These are phyloP conservation scores for Willisornis vidua DNA, from an alignment of 2,113 vertebrate species.

Conservation along the genomic window DNA sequence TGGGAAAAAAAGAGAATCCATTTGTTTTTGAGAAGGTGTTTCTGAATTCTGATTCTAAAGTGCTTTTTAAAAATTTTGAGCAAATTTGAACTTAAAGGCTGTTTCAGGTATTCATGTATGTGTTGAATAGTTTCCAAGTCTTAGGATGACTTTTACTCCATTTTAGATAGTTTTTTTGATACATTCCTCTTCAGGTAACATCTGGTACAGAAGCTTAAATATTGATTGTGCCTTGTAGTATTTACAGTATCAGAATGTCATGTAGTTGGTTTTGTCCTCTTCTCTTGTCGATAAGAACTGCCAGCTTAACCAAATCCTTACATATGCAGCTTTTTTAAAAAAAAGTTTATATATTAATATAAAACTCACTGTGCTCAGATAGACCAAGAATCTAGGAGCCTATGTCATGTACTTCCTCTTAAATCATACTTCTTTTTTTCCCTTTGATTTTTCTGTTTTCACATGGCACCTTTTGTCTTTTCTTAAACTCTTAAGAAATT, in stretches of 20 bases:
- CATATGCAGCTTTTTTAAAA: background rate
- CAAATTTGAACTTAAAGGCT: background rate
- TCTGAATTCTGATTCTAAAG: background rate
- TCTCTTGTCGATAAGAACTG: background rate
- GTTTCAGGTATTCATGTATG: background rate
- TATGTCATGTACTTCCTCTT: background rate
- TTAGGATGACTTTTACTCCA: background rate
- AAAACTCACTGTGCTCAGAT: background rate
- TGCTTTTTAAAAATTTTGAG: background rate
- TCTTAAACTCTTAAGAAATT: background rate
- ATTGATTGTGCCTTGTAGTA: background rate
- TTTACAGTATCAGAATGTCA: background rate
- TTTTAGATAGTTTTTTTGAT: background rate
- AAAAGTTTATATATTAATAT: background rate
- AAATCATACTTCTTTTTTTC: background rate
- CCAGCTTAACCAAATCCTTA: background rate
- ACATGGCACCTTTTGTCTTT: background rate
- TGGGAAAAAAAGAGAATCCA: background rate
- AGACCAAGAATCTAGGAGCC: background rate
- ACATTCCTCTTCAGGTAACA: accelerated
- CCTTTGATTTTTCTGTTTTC: background rate
- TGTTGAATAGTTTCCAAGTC: background rate
- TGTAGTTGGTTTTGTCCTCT: background rate
- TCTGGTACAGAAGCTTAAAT: background rate
- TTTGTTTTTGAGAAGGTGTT: background rate